Evolutionary conservation across 2,113 vertebrate species (phyloP).

Genomic region (Heteronetta atricapilla): DNA sequence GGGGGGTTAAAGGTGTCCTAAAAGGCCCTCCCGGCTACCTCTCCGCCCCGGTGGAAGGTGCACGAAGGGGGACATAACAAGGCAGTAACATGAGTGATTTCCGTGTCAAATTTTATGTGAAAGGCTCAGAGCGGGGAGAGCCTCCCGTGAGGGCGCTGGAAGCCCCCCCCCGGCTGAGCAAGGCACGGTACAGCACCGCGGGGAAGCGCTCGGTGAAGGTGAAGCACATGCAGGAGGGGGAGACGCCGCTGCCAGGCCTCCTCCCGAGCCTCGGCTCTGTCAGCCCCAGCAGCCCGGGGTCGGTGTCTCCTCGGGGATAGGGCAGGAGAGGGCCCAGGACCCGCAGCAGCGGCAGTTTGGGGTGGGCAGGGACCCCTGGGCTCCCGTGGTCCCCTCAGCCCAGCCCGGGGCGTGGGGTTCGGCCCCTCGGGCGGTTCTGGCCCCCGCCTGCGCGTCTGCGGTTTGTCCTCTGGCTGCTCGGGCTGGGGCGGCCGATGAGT

Average conservation of each 20-base stretch:
- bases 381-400: too few relatives aligned
- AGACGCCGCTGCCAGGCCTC: neutral
- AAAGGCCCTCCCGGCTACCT: rapidly evolving
- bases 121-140: neutral
- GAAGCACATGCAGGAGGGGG: neutral
- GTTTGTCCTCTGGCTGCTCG: neutral
- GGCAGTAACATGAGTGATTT: neutral
- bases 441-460: neutral
- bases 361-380: neutral
- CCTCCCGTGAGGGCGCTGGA: neutral
- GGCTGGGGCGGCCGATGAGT: neutral
- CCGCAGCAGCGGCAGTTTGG: too few relatives aligned
- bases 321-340: neutral
- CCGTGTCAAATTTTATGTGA: neutral
- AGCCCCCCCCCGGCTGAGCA: neutral
- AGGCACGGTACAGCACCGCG: neutral
- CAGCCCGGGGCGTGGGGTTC: rapidly evolving
- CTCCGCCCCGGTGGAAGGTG: too few relatives aligned
- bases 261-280: neutral
- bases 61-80: neutral
- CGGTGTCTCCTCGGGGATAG: neutral
- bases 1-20: rapidly evolving
- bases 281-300: neutral
- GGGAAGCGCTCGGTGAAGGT: neutral
- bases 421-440: neutral